These are phyloP conservation scores for Nomada ruficornis DNA, from an alignment of 2,888 invertebrate species.

Conservation along the genomic window DNA sequence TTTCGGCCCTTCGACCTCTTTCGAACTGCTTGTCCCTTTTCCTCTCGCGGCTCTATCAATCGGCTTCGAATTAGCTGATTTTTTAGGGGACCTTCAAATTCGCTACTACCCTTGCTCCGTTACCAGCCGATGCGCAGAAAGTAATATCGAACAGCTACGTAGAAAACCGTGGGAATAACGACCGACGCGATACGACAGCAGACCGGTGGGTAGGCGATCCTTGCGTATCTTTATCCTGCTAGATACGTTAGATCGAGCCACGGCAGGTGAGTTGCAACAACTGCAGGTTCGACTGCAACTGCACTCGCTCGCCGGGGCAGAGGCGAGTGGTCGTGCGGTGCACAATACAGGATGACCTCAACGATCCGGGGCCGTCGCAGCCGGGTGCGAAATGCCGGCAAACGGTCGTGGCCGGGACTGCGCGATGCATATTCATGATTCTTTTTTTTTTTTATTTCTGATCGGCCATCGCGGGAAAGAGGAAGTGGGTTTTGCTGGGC, in stretches of 20 bases:
- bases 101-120: too few species aligned
- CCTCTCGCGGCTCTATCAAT: neutral
- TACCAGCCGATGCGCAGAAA: too few species aligned
- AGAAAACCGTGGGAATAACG: neutral
- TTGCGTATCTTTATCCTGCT: neutral
- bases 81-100: too few species aligned
- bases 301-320: conserved; percentile 32
- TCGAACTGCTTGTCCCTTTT: conserved; percentile 14
- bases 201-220: neutral
- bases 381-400: conserved; percentile 72
- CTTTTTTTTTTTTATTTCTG: conserved; percentile 69
- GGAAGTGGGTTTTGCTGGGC: conserved; percentile 81
- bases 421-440: conserved; percentile 82
- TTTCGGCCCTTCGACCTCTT: conserved; percentile 16
- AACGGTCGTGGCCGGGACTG: conserved; percentile 67
- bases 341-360: conserved; percentile 59
- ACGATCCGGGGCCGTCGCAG: conserved; percentile 59
- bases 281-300: conserved; percentile 42
- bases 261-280: conserved; percentile 53
- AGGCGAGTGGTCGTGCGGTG: conserved; percentile 36
- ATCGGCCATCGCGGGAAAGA: conserved; percentile 82
- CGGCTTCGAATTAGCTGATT: too few species aligned
- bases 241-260: conserved; percentile 35
- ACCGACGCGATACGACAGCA: neutral
- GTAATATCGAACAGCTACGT: neutral